phyloP scores from a whole-genome alignment of 2,888 invertebrate species.

The Orthosia cruda region DNA sequence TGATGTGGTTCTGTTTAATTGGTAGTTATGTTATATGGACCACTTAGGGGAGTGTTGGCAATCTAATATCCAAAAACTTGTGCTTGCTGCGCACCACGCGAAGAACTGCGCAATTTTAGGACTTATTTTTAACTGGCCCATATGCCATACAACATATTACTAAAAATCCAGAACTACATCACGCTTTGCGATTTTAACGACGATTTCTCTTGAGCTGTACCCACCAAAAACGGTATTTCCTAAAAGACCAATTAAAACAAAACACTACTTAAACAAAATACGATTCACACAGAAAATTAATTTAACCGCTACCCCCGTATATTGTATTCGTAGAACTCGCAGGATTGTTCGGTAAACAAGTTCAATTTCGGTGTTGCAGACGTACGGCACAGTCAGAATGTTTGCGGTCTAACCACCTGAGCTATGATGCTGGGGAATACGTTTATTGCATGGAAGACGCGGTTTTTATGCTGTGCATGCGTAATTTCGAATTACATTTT shows the following conservation, averaged over 20 bases:
- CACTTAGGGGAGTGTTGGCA: too few relatives aligned
- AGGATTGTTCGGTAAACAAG: constrained; percentile 69
- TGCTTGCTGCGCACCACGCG: too few relatives aligned
- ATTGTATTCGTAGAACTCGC: constrained; percentile 60
- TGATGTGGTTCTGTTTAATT: too few relatives aligned
- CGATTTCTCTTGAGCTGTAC: too few relatives aligned
- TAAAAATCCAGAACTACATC: too few relatives aligned
- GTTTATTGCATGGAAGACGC: constrained; percentile 59
- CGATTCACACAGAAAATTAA: constrained; percentile 60
- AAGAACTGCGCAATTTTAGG: too few relatives aligned
- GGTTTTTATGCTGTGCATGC: constrained; percentile 47
- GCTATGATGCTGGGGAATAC: constrained; percentile 59
- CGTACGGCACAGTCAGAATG: constrained; percentile 53
- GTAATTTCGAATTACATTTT: constrained; percentile 34
- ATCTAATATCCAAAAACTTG: too few relatives aligned
- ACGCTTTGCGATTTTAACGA: too few relatives aligned
- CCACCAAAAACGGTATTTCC: not conserved
- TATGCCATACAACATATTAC: too few relatives aligned
- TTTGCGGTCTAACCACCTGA: constrained; percentile 68
- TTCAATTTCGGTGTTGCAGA: constrained; percentile 66
- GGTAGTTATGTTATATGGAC: too few relatives aligned
- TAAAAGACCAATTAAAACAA: constrained; percentile 40
- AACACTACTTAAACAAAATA: constrained; percentile 54
- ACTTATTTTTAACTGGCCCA: too few relatives aligned
- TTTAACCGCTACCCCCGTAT: constrained; percentile 54